Base-by-base conservation (phyloP, 2,113 vertebrate genomes). In the Pogona vitticeps region DNA sequence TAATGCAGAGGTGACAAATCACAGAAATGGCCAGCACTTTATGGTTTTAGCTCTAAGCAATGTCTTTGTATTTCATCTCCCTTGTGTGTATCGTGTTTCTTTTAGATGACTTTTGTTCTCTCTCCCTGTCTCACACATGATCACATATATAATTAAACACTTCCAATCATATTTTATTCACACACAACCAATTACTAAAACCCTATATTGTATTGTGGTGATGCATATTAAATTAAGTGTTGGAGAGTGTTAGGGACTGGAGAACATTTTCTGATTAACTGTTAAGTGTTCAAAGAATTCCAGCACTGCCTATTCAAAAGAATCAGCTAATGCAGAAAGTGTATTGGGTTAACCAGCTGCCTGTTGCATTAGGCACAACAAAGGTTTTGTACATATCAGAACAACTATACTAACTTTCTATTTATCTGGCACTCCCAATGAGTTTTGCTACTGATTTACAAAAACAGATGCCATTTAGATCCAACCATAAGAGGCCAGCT, bases 1-100 rank as follows among this genome's bases (percentile, higher is more conserved):
- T 94, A 94, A 94, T 87, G 84, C 82, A 92, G 86, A 92, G 86
- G 90, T 91, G 87, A 89, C 90, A 94, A 94, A 91, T 94, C 90
- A 93, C 83, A 80, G 83, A 86, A 94, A 92, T 56, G 83, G 68
- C 89, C 75, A 63, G 67, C 80, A 86, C 52, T 87, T 94, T 92
- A 90, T 84, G 80, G 92, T 84, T 94, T 94, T 92, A 92, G 87
- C 76, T 88, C 33, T 77, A 85, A 90, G 63, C 81, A 91, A 90
- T 2, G 20, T 76, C 82, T 88, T 85, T 93, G 88, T 92, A 82
- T 92, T 93, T 92, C 68, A 85, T 82, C 73, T 79, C 82, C 79
- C 68, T 76, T 85, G 58, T 42, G 78, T 1, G 0, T 67, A 76
- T 90, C 1, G 0, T 83, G 56, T 85, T 94, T 94, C 82, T 84